Evolutionary conservation across 2,797 vertebrate genomes (phyloP).

Genomic region (Paramormyrops hopkinsi): DNA sequence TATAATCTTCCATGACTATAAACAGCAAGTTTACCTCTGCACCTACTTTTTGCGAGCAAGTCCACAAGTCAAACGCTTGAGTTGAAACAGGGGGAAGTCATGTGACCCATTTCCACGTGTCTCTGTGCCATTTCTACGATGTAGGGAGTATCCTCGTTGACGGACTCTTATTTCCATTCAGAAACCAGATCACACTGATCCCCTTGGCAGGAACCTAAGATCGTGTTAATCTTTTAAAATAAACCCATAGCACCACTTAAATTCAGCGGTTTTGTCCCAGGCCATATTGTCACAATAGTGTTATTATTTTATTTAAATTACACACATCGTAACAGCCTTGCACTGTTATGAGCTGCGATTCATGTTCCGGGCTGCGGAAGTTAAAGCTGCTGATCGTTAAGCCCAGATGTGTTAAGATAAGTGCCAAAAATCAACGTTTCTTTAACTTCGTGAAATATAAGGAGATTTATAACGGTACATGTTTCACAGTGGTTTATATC

Average conservation of each 20-base stretch:
- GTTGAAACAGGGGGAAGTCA: background rate
- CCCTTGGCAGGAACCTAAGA: background rate
- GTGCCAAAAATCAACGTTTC: background rate
- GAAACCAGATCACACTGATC: background rate
- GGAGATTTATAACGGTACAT: background rate
- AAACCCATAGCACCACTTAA: background rate
- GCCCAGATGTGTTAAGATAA: background rate
- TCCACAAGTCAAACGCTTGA: background rate
- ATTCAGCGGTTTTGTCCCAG: background rate
- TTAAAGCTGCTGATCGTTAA: background rate
- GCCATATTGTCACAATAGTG: background rate
- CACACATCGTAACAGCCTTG: background rate
- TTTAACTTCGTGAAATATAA: background rate
- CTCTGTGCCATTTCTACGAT: background rate
- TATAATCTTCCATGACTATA: background rate
- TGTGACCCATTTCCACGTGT: background rate
- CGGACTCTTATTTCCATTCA: background rate
- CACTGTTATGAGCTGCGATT: background rate
- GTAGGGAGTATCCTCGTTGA: background rate
- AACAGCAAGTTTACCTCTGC: background rate
- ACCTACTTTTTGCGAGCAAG: background rate
- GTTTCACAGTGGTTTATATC: background rate
- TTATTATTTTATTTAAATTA: background rate
- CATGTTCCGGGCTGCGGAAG: background rate
- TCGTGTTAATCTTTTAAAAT: background rate